phyloP scores from a whole-genome alignment of 1,140 invertebrate species.

The Lysiphlebus fabarum region DNA sequence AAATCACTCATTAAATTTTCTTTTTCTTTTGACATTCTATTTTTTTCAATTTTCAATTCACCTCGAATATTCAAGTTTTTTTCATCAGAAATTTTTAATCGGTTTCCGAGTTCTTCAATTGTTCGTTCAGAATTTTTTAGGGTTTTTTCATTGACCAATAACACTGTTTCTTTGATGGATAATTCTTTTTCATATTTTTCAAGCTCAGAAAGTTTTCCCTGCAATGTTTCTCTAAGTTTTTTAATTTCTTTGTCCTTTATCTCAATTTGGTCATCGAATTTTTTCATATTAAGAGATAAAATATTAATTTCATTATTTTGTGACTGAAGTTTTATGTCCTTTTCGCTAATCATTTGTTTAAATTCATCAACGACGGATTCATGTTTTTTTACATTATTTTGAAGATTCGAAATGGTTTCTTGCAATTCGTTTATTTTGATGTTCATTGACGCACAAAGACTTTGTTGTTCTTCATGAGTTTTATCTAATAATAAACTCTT shows the following conservation, averaged over 20 bases:
- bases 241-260: conserved; percentile 48
- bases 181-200: conserved; percentile 53
- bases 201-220: conserved; percentile 52
- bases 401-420: conserved; percentile 37
- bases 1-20: conserved; percentile 17
- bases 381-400: conserved; percentile 33
- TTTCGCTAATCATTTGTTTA: conserved; percentile 39
- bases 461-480: conserved; percentile 41
- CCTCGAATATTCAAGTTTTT: neutral
- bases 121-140: conserved; percentile 38
- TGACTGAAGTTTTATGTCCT: conserved; percentile 37
- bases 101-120: conserved; percentile 29
- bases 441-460: conserved; percentile 39
- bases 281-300: conserved; percentile 9
- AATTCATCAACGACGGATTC: conserved; percentile 32
- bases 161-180: conserved; percentile 29
- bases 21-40: conserved; percentile 33
- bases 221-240: conserved; percentile 44
- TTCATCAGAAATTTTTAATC: conserved; percentile 30
- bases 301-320: conserved; percentile 32
- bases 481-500: conserved; percentile 39
- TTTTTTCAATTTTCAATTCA: conserved; percentile 24
- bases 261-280: conserved; percentile 54
- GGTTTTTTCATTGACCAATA: conserved; percentile 35
- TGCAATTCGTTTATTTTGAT: conserved; percentile 50